phyloP scores from a whole-genome alignment of 2,888 invertebrate genomes.

The Lissocephala sabroskyi region DNA sequence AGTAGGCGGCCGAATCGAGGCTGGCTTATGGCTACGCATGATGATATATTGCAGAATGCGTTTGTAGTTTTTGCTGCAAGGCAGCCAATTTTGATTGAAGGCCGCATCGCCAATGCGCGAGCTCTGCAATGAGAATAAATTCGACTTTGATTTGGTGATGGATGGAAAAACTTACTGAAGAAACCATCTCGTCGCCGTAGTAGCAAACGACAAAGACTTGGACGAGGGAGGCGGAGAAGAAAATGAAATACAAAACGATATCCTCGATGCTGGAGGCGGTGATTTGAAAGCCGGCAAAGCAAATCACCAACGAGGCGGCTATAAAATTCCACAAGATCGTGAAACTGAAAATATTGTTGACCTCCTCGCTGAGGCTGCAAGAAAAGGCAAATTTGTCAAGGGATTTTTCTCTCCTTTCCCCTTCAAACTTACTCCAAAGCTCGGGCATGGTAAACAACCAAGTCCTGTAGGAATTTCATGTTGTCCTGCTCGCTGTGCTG shows the following conservation, averaged over 20 bases:
- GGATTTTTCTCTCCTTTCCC: neutral
- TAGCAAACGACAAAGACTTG: conserved; percentile 67
- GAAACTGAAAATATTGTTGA: conserved; percentile 58
- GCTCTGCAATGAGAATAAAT: conserved; percentile 37
- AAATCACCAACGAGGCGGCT: conserved; percentile 66
- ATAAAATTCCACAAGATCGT: conserved; percentile 66
- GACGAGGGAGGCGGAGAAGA: conserved; percentile 56
- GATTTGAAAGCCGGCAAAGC: conserved; percentile 68
- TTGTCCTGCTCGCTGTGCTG: conserved; percentile 32
- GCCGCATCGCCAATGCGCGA: conserved; percentile 52
- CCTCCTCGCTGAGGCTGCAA: conserved; percentile 45
- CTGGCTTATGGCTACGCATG: conserved; percentile 55
- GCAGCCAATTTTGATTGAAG: conserved; percentile 62
- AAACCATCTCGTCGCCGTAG: conserved; percentile 64
- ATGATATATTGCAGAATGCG: conserved; percentile 53
- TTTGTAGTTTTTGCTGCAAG: conserved; percentile 43
- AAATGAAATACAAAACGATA: conserved; percentile 57
- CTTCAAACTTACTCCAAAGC: conserved; percentile 38
- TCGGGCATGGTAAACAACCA: conserved; percentile 38
- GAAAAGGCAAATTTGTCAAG: neutral
- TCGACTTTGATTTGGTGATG: neutral
- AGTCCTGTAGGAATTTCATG: conserved; percentile 27
- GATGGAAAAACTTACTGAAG: conserved; percentile 42
- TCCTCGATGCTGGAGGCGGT: conserved; percentile 58
- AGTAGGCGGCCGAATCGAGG: conserved; percentile 60